phyloP scores from a whole-genome alignment of 2,113 vertebrate genomes.

The Pygoscelis antarcticus region DNA sequence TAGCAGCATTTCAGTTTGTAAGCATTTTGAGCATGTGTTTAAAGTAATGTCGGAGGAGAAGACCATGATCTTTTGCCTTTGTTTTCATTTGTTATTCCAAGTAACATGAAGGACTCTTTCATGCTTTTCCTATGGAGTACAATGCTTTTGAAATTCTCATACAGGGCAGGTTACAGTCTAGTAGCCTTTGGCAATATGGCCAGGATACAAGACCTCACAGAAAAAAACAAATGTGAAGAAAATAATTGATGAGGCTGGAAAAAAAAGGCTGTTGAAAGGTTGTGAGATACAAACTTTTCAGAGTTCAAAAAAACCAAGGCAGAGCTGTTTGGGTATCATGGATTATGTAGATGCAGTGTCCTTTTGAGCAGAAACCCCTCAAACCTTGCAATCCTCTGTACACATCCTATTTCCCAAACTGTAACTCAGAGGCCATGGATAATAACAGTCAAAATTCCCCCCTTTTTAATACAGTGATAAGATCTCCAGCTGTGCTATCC shows the following conservation, averaged over 20 bases:
- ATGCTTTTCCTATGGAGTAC: neutral
- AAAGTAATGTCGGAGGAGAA: neutral
- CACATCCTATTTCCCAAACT: neutral
- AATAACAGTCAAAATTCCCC: neutral
- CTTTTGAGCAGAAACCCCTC: neutral
- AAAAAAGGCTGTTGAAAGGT: neutral
- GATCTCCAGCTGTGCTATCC: neutral
- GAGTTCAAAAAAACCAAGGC: neutral
- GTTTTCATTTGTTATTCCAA: conserved; percentile 19
- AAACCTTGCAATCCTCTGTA: neutral
- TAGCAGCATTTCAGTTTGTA: neutral
- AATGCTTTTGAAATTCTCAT: conserved; percentile 31
- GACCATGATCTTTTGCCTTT: neutral
- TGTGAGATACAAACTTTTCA: neutral
- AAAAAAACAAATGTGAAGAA: neutral
- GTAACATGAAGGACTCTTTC: conserved; percentile 18
- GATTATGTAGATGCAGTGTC: neutral
- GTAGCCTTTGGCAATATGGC: neutral
- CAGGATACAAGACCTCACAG: neutral
- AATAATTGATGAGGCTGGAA: neutral
- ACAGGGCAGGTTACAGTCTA: neutral
- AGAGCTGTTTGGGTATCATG: neutral
- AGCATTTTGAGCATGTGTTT: conserved; percentile 17
- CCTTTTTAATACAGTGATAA: neutral
- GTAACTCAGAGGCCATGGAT: neutral